These are phyloP conservation scores for Coboldia fuscipes DNA, from an alignment of 1,140 invertebrate genomes.

Conservation along the genomic window DNA sequence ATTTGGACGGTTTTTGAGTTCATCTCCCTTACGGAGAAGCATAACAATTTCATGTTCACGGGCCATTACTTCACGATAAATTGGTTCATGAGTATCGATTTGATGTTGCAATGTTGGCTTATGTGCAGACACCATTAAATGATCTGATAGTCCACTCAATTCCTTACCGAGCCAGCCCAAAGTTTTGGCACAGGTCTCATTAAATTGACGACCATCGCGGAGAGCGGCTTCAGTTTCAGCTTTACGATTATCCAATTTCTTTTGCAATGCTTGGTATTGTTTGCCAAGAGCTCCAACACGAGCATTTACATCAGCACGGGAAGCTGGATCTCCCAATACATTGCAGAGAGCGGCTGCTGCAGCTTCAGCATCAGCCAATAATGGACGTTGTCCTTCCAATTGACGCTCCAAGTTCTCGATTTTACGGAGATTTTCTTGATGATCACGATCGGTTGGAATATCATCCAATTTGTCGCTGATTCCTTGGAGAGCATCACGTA, in stretches of 20 bases:
- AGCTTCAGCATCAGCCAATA: slow-evolving; percentile 70
- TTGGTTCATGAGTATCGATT: slow-evolving; percentile 66
- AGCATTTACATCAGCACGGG: slow-evolving; percentile 71
- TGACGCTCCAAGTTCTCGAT: slow-evolving; percentile 72
- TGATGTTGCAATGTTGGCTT: slow-evolving; percentile 64
- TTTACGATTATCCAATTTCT: slow-evolving; percentile 73
- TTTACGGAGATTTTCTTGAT: slow-evolving; percentile 68
- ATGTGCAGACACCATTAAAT: slow-evolving; percentile 69
- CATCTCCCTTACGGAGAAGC: slow-evolving; percentile 76
- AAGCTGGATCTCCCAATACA: slow-evolving; percentile 75
- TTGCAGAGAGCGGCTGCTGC: slow-evolving; percentile 68
- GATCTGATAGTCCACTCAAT: slow-evolving; percentile 47
- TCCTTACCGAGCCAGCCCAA: slow-evolving; percentile 73
- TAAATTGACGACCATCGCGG: slow-evolving; percentile 65
- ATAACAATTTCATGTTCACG: slow-evolving; percentile 88
- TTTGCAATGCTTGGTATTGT: slow-evolving; percentile 64
- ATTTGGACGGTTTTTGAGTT: slow-evolving; percentile 37
- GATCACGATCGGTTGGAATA: slow-evolving; percentile 57
- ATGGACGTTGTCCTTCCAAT: slow-evolving; percentile 63
- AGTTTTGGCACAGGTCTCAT: slow-evolving; percentile 63
- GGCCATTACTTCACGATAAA: slow-evolving; percentile 69
- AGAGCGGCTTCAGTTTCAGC: slow-evolving; percentile 75
- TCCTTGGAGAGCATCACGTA: slow-evolving; percentile 59
- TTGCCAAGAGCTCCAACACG: slow-evolving; percentile 66
- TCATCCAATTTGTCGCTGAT: slow-evolving; percentile 75